These are phyloP conservation scores for Syrista parreyssii DNA, from an alignment of 2,888 invertebrate genomes.

Conservation along the genomic window DNA sequence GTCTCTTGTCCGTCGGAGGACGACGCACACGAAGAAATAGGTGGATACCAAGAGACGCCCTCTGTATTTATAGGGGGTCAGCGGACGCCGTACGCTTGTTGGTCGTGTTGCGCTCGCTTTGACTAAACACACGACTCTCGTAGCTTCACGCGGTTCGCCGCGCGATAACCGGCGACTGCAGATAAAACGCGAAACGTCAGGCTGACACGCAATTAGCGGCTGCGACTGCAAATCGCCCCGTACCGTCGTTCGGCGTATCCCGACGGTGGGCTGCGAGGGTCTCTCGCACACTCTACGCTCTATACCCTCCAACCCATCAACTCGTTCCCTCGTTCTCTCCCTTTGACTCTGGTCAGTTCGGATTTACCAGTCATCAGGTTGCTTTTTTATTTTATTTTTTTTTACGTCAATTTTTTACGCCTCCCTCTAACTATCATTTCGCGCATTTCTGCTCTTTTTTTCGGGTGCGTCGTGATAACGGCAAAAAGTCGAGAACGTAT, in stretches of 20 bases:
- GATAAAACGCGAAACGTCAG: slow-evolving; percentile 22
- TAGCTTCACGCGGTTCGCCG: slow-evolving; percentile 17
- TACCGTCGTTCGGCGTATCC: background rate
- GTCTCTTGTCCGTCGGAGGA: slow-evolving; percentile 5
- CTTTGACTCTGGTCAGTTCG: background rate
- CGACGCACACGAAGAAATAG: background rate
- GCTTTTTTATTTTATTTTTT: background rate
- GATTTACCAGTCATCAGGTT: background rate
- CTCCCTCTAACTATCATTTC: background rate
- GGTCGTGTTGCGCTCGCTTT: background rate
- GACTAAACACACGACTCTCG: background rate
- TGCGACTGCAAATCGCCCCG: slow-evolving; percentile 41
- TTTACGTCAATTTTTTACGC: background rate
- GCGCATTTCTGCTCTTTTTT: background rate
- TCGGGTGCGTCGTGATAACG: background rate
- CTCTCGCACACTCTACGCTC: background rate
- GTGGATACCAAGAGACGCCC: background rate
- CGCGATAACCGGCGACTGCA: slow-evolving; percentile 5
- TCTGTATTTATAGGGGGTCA: background rate
- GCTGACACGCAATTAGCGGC: slow-evolving; percentile 45
- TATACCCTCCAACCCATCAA: background rate
- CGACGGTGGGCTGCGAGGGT: background rate
- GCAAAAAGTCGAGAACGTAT: background rate
- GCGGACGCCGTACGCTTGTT: background rate
- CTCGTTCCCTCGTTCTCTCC: background rate